These are phyloP conservation scores for Aphidius colemani DNA, from an alignment of 2,888 invertebrate genomes.

Conservation along the genomic window DNA sequence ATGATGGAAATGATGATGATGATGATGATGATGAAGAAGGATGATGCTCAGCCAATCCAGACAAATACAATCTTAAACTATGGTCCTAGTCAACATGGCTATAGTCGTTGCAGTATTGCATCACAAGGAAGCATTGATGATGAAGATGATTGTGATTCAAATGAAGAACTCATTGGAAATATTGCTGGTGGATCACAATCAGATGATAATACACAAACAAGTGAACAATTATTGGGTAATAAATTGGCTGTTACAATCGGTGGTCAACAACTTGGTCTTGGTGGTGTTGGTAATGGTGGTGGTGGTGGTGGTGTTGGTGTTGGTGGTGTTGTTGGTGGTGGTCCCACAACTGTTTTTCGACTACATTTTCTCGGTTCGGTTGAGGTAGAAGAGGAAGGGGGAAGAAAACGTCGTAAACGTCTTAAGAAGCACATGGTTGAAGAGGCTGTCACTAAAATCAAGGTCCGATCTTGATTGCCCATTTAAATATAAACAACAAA, in stretches of 20 bases:
- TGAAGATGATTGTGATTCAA: conserved; percentile 59
- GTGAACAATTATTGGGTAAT: conserved; percentile 19
- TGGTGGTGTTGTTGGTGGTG: neutral
- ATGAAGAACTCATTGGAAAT: conserved; percentile 57
- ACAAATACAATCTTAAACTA: conserved; percentile 55
- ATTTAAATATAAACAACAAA: conserved; percentile 26
- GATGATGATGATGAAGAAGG: conserved; percentile 40
- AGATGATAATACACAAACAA: conserved; percentile 2
- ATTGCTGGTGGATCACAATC: conserved; percentile 51
- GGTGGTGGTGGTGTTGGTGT: no score
- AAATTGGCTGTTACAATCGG: conserved; percentile 51
- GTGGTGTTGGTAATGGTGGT: neutral
- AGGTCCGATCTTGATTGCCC: conserved; percentile 66
- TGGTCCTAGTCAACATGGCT: conserved; percentile 53
- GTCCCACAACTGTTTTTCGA: conserved; percentile 72
- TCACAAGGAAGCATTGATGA: conserved; percentile 58
- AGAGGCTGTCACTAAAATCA: conserved; percentile 84
- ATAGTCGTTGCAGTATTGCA: conserved; percentile 56
- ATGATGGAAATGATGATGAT: neutral
- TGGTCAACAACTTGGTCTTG: conserved; percentile 44
- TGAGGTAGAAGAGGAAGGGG: conserved; percentile 80
- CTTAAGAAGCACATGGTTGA: conserved; percentile 89
- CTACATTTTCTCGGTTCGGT: conserved; percentile 84
- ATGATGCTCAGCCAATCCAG: conserved; percentile 53
- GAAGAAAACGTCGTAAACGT: conserved; percentile 72